Conservation (phyloP, 2,113 vertebrate species). For the Scytalopus superciliaris region DNA sequence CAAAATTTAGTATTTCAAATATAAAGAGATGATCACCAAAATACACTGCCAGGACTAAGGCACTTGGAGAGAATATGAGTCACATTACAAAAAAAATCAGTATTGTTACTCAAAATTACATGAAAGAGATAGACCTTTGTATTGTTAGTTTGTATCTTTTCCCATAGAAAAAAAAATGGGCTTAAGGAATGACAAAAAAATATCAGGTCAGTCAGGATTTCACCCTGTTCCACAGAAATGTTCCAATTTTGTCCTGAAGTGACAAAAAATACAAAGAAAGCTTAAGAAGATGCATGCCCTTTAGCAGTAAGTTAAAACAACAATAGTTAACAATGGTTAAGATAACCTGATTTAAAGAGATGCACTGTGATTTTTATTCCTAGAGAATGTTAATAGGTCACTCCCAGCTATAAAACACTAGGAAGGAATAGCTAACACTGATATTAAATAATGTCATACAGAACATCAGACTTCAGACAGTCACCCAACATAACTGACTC, state of each 20-base stretch:
- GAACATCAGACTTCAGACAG: neutral
- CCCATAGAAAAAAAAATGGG: neutral
- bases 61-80: neutral
- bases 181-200: neutral
- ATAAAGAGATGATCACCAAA: neutral
- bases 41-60: neutral
- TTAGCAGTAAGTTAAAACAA: neutral
- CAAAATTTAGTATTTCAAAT: neutral
- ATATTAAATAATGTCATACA: neutral
- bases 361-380: neutral
- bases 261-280: neutral
- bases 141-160: neutral
- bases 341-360: neutral
- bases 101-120: neutral
- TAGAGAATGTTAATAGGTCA: neutral
- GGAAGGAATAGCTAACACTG: neutral
- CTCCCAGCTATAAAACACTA: neutral
- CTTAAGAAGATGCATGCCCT: neutral
- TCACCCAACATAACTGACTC: neutral
- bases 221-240: fast-evolving
- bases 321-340: neutral
- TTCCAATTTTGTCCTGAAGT: neutral
- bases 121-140: neutral
- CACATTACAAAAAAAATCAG: neutral
- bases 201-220: neutral